These are phyloP conservation scores for Lucilia sericata DNA, from an alignment of 1,140 invertebrate genomes.

Conservation along the genomic window DNA sequence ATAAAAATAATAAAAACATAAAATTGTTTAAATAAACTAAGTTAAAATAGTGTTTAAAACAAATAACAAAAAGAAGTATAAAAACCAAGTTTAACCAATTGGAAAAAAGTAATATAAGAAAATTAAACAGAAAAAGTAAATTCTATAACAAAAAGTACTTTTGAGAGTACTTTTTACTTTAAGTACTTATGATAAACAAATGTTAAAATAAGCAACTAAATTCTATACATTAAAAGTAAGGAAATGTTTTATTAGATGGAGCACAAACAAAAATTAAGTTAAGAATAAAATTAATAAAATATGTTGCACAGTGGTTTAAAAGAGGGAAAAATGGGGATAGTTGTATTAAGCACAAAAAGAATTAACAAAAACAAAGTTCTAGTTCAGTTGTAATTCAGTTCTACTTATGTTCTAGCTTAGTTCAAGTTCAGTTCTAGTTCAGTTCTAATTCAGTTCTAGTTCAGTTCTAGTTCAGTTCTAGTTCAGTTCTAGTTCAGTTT, in stretches of 20 bases:
- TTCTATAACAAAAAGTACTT: neutral
- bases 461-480: too few species aligned
- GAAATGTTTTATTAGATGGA: neutral
- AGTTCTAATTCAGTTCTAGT: too few species aligned
- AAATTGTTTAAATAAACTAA: conserved; percentile 21
- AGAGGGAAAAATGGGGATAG: too few species aligned
- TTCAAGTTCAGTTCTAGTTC: too few species aligned
- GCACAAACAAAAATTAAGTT: neutral
- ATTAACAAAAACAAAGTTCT: too few species aligned
- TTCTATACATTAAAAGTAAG: neutral
- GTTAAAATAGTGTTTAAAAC: conserved; percentile 14
- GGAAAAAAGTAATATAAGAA: neutral
- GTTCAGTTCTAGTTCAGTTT: too few species aligned
- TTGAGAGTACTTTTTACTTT: neutral
- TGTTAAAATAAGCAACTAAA: too few species aligned
- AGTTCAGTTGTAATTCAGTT: too few species aligned
- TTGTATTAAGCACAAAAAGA: too few species aligned
- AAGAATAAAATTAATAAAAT: neutral
- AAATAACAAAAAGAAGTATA: conserved; percentile 2
- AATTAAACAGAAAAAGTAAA: neutral
- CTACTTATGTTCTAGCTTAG: too few species aligned
- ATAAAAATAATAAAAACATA: conserved; percentile 22
- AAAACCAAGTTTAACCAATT: conserved; percentile 2
- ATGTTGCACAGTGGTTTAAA: too few species aligned
- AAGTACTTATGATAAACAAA: neutral